These are phyloP conservation scores for Aphidius gifuensis DNA, from an alignment of 1,140 invertebrate species.

Conservation along the genomic window DNA sequence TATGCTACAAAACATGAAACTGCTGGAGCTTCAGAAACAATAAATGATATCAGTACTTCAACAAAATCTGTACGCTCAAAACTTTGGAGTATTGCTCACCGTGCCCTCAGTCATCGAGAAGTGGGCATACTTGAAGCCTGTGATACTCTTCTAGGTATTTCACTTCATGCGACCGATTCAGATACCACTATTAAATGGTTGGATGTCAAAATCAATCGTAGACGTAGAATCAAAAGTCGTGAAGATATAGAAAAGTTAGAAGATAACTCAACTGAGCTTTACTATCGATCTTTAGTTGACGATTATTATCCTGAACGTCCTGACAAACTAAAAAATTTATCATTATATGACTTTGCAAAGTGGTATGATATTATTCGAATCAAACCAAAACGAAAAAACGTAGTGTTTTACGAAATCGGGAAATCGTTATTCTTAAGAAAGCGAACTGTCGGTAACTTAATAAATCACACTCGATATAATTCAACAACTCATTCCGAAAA, in stretches of 20 bases:
- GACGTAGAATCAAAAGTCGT: slow-evolving; percentile 25
- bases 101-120: slow-evolving; percentile 27
- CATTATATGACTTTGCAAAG: slow-evolving; percentile 15
- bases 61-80: slow-evolving; percentile 23
- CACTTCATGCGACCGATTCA: slow-evolving; percentile 31
- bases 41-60: slow-evolving; percentile 28
- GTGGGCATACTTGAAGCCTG: slow-evolving; percentile 29
- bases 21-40: slow-evolving; percentile 20
- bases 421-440: slow-evolving; percentile 25
- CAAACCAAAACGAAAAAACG: neutral
- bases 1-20: slow-evolving; percentile 32
- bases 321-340: neutral
- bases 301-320: slow-evolving; percentile 15
- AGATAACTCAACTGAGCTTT: slow-evolving; percentile 27
- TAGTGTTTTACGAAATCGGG: slow-evolving; percentile 17
- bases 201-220: slow-evolving; percentile 29
- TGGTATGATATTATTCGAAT: slow-evolving; percentile 11
- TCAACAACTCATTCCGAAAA: slow-evolving; percentile 23
- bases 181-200: slow-evolving; percentile 33
- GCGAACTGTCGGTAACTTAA: slow-evolving; percentile 27
- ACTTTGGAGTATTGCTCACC: slow-evolving; percentile 29
- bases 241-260: slow-evolving; percentile 24
- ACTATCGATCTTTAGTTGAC: slow-evolving; percentile 19
- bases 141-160: slow-evolving; percentile 31
- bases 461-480: slow-evolving; percentile 32